Base-by-base conservation (phyloP, 2,888 invertebrate genomes). In the Sphecodes monilicornis region DNA sequence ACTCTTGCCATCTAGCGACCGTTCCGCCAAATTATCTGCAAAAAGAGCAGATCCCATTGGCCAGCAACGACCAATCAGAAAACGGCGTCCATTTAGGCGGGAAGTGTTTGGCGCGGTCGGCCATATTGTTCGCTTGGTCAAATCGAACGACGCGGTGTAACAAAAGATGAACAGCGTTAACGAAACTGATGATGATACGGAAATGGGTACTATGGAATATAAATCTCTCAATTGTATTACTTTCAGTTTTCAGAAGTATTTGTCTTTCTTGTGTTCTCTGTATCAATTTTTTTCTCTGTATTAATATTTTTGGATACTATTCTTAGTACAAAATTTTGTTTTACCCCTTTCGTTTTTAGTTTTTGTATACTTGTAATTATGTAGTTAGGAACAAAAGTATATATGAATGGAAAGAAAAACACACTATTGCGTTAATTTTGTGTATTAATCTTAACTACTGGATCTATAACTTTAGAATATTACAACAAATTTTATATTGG, bases 1-100 rank as follows among this genome's bases (percentile, higher is more conserved):
- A 79, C 83, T 90, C 82, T 60, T 66, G 89, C 85, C 91, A 91
- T 92, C 91, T 92, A 78, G 73, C 91, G 91, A 36, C 18, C 54
- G 5, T 32, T 32, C 0, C 16, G 4, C 6, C 26, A 76, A 85
- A 69, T 70, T 69, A 5, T 29, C 68, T 29, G 54, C 71, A 43
- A 54, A 69, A 66, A 73, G 68, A n/a, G 36, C 26, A 3, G 1
- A n/a, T n/a, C 29, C n/a, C 54, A 90, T 86, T 89, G 79, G 91
- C 39, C 36, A 3, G 18, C 16, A 39, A 1, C 66, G 29, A 18
- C 89, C 90, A 90, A 86, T 88, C 11, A 32, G n/a, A 2, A 8
- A 39, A 5, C 26, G 32, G n/a, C 39, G 10, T 26, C 69, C 43
- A 1, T 91, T 91, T 86, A 71, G 81, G 90, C 91, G 90, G 90